Base-by-base conservation (phyloP, 2,888 invertebrate species). In the Lasioglossum marginatum region DNA sequence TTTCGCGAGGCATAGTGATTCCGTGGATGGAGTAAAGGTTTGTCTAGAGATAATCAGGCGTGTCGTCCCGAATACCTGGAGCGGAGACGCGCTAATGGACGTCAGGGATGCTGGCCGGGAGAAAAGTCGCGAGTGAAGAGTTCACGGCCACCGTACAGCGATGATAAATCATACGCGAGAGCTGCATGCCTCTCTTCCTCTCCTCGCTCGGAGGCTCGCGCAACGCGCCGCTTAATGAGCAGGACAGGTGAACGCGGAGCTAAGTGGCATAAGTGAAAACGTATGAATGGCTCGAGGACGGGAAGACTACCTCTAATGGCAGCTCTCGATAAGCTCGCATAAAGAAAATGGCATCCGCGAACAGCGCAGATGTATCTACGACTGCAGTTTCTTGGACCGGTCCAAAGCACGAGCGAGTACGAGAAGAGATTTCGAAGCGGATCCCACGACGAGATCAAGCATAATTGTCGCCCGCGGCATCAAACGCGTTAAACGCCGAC, bases 61-160 rank as follows among this genome's bases (percentile, higher is more conserved):
- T 31, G 27, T 60, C 76, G 81, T 87, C 43, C 81, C 73, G 77
- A 83, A 85, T 86, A 83, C 66, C 45, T 23, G 70, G n/a, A 37
- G 43, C 45, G 74, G 76, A 27, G 27, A 27, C 81, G 85, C 81
- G 83, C 77, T 88, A 88, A 88, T 86, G 86, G 81, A 86, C 77
- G 66, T 57, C 80, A 43, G 27, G 52, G 66, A 74, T 43, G 63
- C 31, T 19, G 31, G 76, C 52, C 52, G 63, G 75, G 78, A 43
- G 72, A 77, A 87, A 90, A 86, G 68, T 85, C 79, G 77, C 63
- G 63, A 73, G 82, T 79, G 85, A 90, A 75, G 83, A 80, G 89
- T 87, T 91, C 89, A 92, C 83, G 91, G 89, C 81, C 89, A 73
- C 73, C 82, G 78, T 77, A 81, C 81, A 76, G 79, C 84, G 83